Evolutionary conservation across 2,113 vertebrate species (phyloP).

Genomic region (Heliornis fulica): DNA sequence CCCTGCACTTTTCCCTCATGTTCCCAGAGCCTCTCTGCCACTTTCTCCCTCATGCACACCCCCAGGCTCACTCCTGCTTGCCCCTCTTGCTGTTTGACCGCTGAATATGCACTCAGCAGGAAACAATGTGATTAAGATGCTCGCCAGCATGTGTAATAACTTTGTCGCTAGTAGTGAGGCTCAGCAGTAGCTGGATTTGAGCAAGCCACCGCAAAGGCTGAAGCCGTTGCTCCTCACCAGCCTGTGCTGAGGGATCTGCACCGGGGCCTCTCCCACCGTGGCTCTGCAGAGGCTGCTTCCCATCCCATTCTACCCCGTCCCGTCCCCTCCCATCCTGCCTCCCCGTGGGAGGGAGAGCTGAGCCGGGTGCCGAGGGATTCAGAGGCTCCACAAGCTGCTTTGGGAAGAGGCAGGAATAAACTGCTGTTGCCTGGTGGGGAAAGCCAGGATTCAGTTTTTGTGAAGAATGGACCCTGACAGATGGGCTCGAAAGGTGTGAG

Average conservation of each 20-base stretch:
- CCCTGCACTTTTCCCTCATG: accelerated
- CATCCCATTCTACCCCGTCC: not conserved
- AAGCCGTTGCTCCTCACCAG: conserved; percentile 48
- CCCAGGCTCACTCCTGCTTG: not conserved
- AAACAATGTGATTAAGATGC: conserved; percentile 24
- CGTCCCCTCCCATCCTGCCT: not conserved
- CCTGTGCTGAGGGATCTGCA: not conserved
- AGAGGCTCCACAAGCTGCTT: not conserved
- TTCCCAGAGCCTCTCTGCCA: not conserved
- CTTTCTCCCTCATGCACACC: not conserved
- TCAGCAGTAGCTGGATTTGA: conserved; percentile 49
- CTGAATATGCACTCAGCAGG: conserved; percentile 37
- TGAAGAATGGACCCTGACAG: conserved; percentile 44
- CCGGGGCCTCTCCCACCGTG: not conserved
- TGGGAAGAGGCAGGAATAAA: conserved; percentile 32
- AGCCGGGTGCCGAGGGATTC: not conserved
- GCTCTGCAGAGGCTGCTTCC: not conserved
- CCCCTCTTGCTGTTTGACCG: not conserved
- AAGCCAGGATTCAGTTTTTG: conserved; percentile 23
- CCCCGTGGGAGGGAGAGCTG: not conserved
- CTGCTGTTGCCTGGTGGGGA: not conserved
- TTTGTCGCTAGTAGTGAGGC: conserved; percentile 4
- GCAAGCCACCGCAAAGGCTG: conserved; percentile 43
- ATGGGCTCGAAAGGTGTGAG: conserved; percentile 39
- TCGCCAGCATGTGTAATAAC: conserved; percentile 58